Conservation (phyloP, 2,113 vertebrate genomes). For the Pleuronectes platessa region DNA sequence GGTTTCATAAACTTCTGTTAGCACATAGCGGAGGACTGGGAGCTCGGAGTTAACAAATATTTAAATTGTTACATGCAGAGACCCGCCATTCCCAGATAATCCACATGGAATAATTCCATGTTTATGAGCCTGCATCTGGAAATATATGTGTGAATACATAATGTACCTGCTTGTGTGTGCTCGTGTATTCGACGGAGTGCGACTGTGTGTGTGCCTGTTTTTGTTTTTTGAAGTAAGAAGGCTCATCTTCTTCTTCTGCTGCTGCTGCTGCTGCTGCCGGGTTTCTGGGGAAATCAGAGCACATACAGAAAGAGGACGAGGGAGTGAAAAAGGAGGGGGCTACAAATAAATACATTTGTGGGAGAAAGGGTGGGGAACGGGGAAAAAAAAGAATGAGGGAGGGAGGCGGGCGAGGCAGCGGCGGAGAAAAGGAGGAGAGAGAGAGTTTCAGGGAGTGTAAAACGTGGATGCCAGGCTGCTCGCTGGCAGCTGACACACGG, state of each 20-base stretch:
- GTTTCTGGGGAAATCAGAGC: slow-evolving; percentile 78
- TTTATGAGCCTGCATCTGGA: slow-evolving; percentile 3
- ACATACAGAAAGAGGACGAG: slow-evolving; percentile 26
- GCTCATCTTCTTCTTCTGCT: slow-evolving; percentile 19
- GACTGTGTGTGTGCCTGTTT: slow-evolving; percentile 7
- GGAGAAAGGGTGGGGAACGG: slow-evolving; percentile 51
- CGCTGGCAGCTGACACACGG: slow-evolving; percentile 67
- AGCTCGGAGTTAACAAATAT: slow-evolving; percentile 69
- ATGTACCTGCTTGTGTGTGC: not conserved
- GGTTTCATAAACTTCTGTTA: slow-evolving; percentile 66
- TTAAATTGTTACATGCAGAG: slow-evolving; percentile 59
- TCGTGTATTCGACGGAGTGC: not conserved
- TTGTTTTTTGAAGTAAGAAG: slow-evolving; percentile 18
- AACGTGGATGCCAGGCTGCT: slow-evolving; percentile 68
- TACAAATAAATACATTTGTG: slow-evolving; percentile 56
- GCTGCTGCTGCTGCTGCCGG: slow-evolving; percentile 28
- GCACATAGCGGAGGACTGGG: slow-evolving; percentile 37
- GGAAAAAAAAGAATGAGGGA: slow-evolving; percentile 54
- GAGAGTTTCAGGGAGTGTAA: slow-evolving; percentile 63
- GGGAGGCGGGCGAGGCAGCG: slow-evolving; percentile 22
- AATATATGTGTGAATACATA: not conserved
- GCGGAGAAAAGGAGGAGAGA: slow-evolving; percentile 44
- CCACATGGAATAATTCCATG: slow-evolving; percentile 39
- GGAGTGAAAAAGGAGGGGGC: not conserved
- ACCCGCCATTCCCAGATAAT: slow-evolving; percentile 60